Evolutionary conservation across 1,140 invertebrate genomes (phyloP).

Genomic region (Diprion similis): DNA sequence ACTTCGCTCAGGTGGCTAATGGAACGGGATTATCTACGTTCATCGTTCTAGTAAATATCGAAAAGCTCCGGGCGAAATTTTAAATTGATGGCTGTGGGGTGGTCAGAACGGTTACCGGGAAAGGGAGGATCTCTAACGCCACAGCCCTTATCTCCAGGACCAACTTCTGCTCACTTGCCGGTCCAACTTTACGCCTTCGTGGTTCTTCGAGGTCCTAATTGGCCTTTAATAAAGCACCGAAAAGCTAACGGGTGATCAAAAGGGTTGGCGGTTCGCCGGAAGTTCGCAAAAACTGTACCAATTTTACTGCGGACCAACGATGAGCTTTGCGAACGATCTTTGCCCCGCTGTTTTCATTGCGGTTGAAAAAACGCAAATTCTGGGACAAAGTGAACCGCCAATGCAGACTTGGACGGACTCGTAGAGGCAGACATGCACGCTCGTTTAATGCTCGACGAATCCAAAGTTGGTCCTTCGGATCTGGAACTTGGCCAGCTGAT

Average conservation of each 20-base stretch:
- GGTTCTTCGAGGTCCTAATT: background rate
- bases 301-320: too few species aligned
- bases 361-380: too few species aligned
- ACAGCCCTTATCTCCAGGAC: background rate
- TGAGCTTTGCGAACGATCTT: background rate
- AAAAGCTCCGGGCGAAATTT: background rate
- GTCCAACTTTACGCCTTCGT: background rate
- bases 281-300: too few species aligned
- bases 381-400: too few species aligned
- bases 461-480: background rate
- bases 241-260: too few species aligned
- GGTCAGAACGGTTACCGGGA: background rate
- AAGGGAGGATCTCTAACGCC: background rate
- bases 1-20: too few species aligned
- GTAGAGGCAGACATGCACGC: background rate
- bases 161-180: background rate
- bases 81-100: background rate
- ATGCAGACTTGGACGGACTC: background rate
- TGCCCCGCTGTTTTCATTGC: background rate
- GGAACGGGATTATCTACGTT: too few species aligned
- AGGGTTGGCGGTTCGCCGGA: too few species aligned
- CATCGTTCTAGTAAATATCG: background rate
- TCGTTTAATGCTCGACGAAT: background rate
- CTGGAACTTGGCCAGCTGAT: background rate
- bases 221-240: background rate